phyloP scores from a whole-genome alignment of 1,140 invertebrate genomes.

The Dreissena rostriformis region DNA sequence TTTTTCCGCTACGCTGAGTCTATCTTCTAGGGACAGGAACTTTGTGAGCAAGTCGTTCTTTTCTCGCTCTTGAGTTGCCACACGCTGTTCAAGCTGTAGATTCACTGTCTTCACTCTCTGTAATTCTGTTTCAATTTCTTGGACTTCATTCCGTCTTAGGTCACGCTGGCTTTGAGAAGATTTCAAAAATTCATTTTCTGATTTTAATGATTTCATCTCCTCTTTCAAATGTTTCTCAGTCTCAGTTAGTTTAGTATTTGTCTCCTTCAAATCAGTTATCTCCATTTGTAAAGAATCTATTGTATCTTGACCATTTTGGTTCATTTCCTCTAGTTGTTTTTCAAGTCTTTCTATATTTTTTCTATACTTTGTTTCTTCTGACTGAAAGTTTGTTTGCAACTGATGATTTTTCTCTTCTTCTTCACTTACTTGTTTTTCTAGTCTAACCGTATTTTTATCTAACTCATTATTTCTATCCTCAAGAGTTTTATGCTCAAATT shows the following conservation, averaged over 20 bases:
- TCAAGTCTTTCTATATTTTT: conserved; percentile 8
- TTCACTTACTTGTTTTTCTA: conserved; percentile 12
- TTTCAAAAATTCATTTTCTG: conserved; percentile 3
- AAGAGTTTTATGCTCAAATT: conserved; percentile 35
- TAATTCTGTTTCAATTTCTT: conserved; percentile 3
- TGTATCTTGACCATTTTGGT: neutral
- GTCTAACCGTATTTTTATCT: conserved; percentile 1
- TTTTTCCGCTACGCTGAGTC: neutral
- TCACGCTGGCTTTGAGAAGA: neutral
- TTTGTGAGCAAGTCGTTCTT: conserved; percentile 41
- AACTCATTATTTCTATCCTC: conserved; percentile 12
- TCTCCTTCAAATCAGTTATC: neutral
- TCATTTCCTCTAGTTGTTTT: neutral
- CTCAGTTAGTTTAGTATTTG: neutral
- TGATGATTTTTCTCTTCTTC: neutral
- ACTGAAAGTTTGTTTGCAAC: conserved; percentile 1
- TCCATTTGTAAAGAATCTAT: conserved; percentile 7
- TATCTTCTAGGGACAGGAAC: conserved; percentile 43
- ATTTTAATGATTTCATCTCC: conserved; percentile 11
- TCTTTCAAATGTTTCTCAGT: neutral
- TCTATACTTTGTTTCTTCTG: neutral
- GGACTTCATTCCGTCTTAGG: neutral
- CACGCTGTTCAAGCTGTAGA: conserved; percentile 39
- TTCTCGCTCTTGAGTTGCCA: conserved; percentile 47
- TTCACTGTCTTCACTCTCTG: neutral